Base-by-base conservation (phyloP, 2,888 invertebrate species). In the Dendrolimus pini region DNA sequence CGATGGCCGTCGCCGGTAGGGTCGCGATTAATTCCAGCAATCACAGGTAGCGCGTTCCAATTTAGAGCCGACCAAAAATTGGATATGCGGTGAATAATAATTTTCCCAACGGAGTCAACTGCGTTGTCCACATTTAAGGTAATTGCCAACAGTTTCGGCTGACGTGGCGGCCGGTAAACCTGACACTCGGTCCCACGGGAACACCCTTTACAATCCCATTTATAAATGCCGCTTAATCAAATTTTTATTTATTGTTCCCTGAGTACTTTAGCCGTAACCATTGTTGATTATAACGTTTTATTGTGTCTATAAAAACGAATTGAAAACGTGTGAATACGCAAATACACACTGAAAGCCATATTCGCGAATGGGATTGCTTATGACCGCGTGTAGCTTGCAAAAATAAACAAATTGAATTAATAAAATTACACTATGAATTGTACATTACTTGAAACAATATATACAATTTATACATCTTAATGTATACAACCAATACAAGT, bases 41-140 rank as follows among this genome's bases (percentile, higher is more conserved):
- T 83, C 82, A 80, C 75, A 82, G 75, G 77, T 77, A 74, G 69
- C 76, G 71, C 69, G 73, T 74, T 74, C 79, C 77, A 86, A 87
- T 85, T 84, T 85, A 80, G 82, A 77, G 65, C 67, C 67, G 70
- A 70, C 77, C 80, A 86, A 85, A 89, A 87, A 88, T 83, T 84
- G 82, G 81, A 80, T 82, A 83, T 83, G 84, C 83, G 80, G 78
- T 82, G 83, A 89, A 89, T 89, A 86, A 85, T 87, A 84, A 86
- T 86, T 83, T 81, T 85, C 90, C 89, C 87, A 64, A 69, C 68
- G 84, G 88, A 85, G 67, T 78, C 75, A 74, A 81, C 79, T 82
- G 83, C 80, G 86, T 85, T 89, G 89, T 87, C 88, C 87, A 89
- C 86, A 86, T 90, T 90, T 86, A 88, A 87, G 87, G 85, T 90